Evolutionary conservation across 2,888 invertebrate genomes (phyloP).

Genomic region (Polietes domitor): DNA sequence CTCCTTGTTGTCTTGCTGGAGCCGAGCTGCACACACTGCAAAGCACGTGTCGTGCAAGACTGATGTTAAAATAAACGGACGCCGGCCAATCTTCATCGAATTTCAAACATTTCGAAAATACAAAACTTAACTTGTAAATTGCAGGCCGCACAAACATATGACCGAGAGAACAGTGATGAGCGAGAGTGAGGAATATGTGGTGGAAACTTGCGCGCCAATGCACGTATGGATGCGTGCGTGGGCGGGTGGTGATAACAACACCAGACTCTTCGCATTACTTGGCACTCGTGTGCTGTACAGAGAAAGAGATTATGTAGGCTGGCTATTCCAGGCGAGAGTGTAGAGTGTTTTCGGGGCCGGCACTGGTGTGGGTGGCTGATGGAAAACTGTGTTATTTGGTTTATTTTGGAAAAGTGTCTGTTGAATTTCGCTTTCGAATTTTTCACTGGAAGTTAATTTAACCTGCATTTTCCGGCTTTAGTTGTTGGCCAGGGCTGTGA

Average conservation of each 20-base stretch:
- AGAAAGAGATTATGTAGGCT: conserved; percentile 47
- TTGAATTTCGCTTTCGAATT: conserved; percentile 59
- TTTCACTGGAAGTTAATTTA: conserved; percentile 61
- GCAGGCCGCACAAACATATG: background rate
- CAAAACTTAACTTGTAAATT: too few relatives aligned
- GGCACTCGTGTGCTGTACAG: conserved; percentile 49
- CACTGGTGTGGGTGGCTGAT: background rate
- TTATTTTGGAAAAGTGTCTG: conserved; percentile 38
- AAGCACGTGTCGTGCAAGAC: conserved; percentile 42
- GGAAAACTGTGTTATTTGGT: background rate
- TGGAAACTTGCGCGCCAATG: background rate
- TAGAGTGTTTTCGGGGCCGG: background rate
- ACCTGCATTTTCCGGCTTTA: conserved; percentile 50
- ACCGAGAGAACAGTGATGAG: background rate
- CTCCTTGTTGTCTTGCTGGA: too few relatives aligned
- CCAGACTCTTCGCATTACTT: conserved; percentile 2
- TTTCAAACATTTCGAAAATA: background rate
- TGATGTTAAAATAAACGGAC: conserved; percentile 16
- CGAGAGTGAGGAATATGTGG: conserved; percentile 13
- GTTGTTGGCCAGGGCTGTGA: conserved; percentile 42
- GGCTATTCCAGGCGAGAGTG: background rate
- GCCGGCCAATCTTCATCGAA: background rate
- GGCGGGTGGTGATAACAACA: background rate
- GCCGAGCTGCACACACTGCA: background rate
- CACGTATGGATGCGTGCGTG: conserved; percentile 5